Base-by-base conservation (phyloP, 2,113 vertebrate genomes). In the Cyanoramphus novaezelandiae region DNA sequence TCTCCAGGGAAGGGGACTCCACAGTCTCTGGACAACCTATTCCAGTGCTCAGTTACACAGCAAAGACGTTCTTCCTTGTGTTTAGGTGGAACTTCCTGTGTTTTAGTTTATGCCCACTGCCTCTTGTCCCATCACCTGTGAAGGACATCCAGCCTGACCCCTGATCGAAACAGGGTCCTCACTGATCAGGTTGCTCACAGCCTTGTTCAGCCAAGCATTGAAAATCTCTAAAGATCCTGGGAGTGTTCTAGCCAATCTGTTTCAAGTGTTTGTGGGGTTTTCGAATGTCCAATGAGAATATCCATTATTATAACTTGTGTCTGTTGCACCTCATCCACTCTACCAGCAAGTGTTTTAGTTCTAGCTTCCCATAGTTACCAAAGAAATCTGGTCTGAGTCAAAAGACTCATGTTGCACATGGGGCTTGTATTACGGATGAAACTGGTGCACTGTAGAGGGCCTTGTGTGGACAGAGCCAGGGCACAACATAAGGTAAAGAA, bases 281-380 rank as follows among this genome's bases (percentile, higher is more conserved):
- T 53, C 76, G 28, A 33, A n/a, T 7, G 19, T 18, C 10, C 39
- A 21, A 0, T 33, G 17, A 72, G 47, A 64, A 59, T 31, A 75
- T 0, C 0, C 6, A 6, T 60, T 63, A 31, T 37, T 50, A 21
- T 18, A 72, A 72, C 23, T 46, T 75, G 7, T 44, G 18, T 59
- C 64, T 92, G 6, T 55, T 88, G 12, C 17, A 67, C 19, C 50
- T 91, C 46, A 75, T 41, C 17, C 19, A 63, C 19, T 60, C 31
- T 62, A 59, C 6, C 23, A 78, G n/a, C 19, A 70, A 74, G 9
- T 1, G 1, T 10, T 89, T 52, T 17, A 62, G 6, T 41, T 86
- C 67, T 53, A 74, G n/a, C 10, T 86, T 78, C 11, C n/a, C 23
- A 49, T 3, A 68, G 27, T 52, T 93, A 74, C 9, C 41, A 82